These are phyloP conservation scores for Urophycis tenuis DNA, from an alignment of 2,797 vertebrate genomes.

Conservation along the genomic window DNA sequence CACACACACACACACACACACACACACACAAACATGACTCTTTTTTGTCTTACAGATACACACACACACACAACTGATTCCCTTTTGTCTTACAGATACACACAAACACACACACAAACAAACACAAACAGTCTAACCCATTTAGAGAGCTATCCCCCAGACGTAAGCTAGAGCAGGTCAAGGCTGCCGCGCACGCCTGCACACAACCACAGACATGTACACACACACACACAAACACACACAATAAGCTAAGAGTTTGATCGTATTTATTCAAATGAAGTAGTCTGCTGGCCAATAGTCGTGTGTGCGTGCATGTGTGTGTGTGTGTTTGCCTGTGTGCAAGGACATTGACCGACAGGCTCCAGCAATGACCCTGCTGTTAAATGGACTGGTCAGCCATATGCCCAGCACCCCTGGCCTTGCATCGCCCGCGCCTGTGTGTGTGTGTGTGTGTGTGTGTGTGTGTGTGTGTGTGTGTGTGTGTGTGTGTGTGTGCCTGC, in stretches of 20 bases:
- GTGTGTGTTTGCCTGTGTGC: constrained; percentile 52
- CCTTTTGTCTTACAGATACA: constrained; percentile 36
- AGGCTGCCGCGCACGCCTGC: constrained; percentile 17
- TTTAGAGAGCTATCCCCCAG: constrained; percentile 62
- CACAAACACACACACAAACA: constrained; percentile 38
- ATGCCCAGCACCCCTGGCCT: constrained; percentile 68
- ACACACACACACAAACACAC: constrained; percentile 37
- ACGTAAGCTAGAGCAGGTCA: constrained; percentile 54
- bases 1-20: constrained; percentile 31
- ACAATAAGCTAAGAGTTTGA: constrained; percentile 11
- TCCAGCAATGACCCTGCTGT: constrained; percentile 73
- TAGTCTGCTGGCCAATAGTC: constrained; percentile 22
- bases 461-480: constrained; percentile 6
- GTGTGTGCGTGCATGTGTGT: constrained; percentile 22
- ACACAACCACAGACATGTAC: constrained; percentile 17
- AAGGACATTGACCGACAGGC: constrained; percentile 76
- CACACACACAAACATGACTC: constrained; percentile 46
- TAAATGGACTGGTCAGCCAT: constrained; percentile 77
- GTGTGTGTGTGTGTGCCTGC: not conserved
- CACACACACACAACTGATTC: constrained; percentile 31
- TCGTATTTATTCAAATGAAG: not conserved
- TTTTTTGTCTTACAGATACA: constrained; percentile 38
- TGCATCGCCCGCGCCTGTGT: constrained; percentile 61
- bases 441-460: constrained; percentile 23
- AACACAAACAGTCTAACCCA: constrained; percentile 64